Evolutionary conservation across 2,797 vertebrate species (phyloP), one percentile per base, ranked within the genome.

Genomic region (Macrochelys suwanniensis): DNA sequence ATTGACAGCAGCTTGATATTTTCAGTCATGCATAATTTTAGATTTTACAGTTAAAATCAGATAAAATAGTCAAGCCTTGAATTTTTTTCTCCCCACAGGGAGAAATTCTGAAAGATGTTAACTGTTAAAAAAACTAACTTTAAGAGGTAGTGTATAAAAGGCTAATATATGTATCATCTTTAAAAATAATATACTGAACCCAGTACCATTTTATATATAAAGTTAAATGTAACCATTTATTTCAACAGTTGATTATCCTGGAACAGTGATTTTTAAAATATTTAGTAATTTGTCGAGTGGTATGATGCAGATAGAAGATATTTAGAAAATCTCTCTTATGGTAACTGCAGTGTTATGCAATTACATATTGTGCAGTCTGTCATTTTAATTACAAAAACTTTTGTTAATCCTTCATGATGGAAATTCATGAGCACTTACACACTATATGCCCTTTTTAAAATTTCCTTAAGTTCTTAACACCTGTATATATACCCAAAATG

Each of bases 121-220:
- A 96, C 76, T 78, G 51, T 96, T 97, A 84, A 96, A 98, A 97
- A 95, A 84, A 82, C 93, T 76, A 94, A 50, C 8, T 95, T 90
- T 95, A 98, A 98, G 98, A 98, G 98, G 98, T 98, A 98, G 98
- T 98, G 94, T 98, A 97, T 97, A 94, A 97, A 98, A 98, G 96
- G 95, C 96, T 97, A 97, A 92, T 93, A 96, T 71, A 94, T 96
- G 97, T 88, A 89, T 96, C 96, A 56, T 79, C 54, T 91, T 96
- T 97, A 97, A 97, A 97, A 97, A 93, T 83, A 93, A 92, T 95
- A 94, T 47, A 95, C 59, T 95, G 97, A 97, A 93, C 91, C 96
- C 93, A 96, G 97, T 97, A 97, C 95, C 90, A 26, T 95, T 97
- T 81, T 89, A 88, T 19, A 94, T 95, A 97, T 91, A 97, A 95